These are phyloP conservation scores for Polyommatus iphigenia DNA, from an alignment of 2,888 invertebrate genomes.

Conservation along the genomic window DNA sequence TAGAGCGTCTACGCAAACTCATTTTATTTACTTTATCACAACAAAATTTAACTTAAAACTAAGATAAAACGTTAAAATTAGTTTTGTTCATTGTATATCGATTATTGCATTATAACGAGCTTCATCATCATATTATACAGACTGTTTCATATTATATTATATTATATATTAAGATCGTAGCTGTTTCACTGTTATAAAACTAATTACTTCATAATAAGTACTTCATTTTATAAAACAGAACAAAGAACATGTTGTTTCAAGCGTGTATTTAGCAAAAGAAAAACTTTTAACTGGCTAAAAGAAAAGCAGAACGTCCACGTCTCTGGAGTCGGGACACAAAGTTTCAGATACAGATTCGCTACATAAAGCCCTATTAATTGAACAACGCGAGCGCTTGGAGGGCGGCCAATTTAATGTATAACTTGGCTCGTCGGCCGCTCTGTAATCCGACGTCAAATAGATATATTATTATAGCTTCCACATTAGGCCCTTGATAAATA, in stretches of 20 bases:
- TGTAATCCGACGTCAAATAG: conserved; percentile 64
- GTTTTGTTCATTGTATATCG: too few relatives aligned
- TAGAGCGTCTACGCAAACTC: conserved; percentile 1
- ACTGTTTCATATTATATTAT: too few relatives aligned
- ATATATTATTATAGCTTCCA: conserved; percentile 56
- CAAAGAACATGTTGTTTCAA: background rate
- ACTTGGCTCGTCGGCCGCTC: conserved; percentile 60
- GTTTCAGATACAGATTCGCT: conserved; percentile 49
- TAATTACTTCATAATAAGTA: background rate
- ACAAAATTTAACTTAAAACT: background rate
- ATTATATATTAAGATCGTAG: too few relatives aligned
- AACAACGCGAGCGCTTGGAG: conserved; percentile 63
- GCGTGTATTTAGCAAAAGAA: conserved; percentile 29
- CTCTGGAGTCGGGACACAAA: conserved; percentile 34
- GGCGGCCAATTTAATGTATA: conserved; percentile 73
- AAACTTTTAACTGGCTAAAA: conserved; percentile 36
- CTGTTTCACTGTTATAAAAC: too few relatives aligned
- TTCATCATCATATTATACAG: too few relatives aligned
- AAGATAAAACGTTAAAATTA: background rate
- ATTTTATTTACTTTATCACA: background rate
- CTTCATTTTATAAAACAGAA: background rate
- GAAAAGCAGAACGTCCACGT: conserved; percentile 32
- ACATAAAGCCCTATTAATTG: conserved; percentile 68
- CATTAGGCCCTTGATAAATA: conserved; percentile 35
- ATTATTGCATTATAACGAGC: too few relatives aligned